Conservation (phyloP, 2,797 vertebrate species). For the Sciaenops ocellatus region DNA sequence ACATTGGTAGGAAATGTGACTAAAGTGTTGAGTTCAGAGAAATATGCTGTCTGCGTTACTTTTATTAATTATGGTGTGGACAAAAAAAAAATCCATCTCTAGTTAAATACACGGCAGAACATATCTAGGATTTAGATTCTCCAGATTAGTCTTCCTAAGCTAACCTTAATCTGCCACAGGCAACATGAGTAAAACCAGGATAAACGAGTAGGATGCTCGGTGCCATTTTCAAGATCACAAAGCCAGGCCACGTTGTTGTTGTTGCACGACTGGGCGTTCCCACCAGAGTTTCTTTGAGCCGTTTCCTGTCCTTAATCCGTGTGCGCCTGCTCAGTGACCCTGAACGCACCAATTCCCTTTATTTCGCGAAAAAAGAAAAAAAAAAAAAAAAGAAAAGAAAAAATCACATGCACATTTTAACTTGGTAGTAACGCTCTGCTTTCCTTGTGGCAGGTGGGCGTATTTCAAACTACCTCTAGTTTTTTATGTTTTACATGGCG, state of each 20-base stretch:
- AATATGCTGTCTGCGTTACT: neutral
- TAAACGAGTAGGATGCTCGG: conserved; percentile 59
- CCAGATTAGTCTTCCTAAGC: conserved; percentile 51
- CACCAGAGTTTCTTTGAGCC: conserved; percentile 46
- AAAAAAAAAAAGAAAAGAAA: conserved; percentile 13
- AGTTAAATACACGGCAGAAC: conserved; percentile 21
- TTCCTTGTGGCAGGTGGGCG: neutral
- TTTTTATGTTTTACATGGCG: neutral
- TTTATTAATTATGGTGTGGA: neutral
- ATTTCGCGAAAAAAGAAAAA: neutral
- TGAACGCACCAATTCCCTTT: conserved; percentile 42
- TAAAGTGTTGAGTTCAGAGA: neutral
- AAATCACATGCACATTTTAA: conserved; percentile 2
- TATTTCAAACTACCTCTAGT: too few relatives aligned
- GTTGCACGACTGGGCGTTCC: conserved; percentile 74
- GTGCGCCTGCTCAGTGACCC: conserved; percentile 75
- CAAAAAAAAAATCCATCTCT: neutral
- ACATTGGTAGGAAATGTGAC: neutral
- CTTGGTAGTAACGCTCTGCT: neutral
- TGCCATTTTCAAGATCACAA: conserved; percentile 78
- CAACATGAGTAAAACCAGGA: conserved; percentile 44
- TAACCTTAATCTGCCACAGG: conserved; percentile 58
- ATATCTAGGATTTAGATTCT: conserved; percentile 39
- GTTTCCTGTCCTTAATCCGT: conserved; percentile 79
- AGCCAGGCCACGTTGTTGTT: conserved; percentile 79